Conservation (phyloP, 2,888 invertebrate genomes). For the Andrena trimmerana region DNA sequence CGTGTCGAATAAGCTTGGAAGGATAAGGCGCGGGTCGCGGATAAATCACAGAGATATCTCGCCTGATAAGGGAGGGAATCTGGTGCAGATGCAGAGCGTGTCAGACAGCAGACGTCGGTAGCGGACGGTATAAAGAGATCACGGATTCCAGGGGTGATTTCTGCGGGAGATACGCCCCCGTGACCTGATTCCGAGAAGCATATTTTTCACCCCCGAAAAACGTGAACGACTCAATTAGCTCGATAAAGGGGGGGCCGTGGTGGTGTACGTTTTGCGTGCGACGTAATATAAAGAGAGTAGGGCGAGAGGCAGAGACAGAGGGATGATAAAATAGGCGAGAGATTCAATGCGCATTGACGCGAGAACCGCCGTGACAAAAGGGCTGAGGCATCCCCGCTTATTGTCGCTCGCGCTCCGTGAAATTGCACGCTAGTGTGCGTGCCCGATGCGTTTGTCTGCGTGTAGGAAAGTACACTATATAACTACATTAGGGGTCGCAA, state of each 20-base stretch:
- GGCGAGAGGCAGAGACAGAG: constrained; percentile 57
- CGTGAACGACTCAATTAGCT: constrained; percentile 79
- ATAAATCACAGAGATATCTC: constrained; percentile 56
- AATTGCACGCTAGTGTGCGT: constrained; percentile 63
- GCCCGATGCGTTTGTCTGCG: constrained; percentile 56
- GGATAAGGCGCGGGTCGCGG: constrained; percentile 41
- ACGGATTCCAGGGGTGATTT: constrained; percentile 17
- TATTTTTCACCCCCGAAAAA: constrained; percentile 26
- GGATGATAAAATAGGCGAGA: constrained; percentile 67
- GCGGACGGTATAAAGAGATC: not conserved
- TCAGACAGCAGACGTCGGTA: not conserved
- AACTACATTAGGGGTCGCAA: constrained; percentile 84
- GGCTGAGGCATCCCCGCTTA: constrained; percentile 83
- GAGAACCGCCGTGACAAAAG: constrained; percentile 84
- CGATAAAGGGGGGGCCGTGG: constrained; percentile 58
- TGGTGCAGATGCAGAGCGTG: not conserved
- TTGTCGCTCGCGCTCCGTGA: constrained; percentile 75
- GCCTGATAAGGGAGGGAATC: constrained; percentile 1
- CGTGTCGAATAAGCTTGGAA: constrained; percentile 45
- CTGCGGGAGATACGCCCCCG: constrained; percentile 9
- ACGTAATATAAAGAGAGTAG: constrained; percentile 57
- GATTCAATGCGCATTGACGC: constrained; percentile 84
- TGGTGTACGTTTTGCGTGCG: constrained; percentile 54
- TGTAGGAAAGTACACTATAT: constrained; percentile 80
- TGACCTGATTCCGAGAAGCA: constrained; percentile 18